phyloP scores from a whole-genome alignment of 1,140 invertebrate genomes.

The Lepidurus couesii region DNA sequence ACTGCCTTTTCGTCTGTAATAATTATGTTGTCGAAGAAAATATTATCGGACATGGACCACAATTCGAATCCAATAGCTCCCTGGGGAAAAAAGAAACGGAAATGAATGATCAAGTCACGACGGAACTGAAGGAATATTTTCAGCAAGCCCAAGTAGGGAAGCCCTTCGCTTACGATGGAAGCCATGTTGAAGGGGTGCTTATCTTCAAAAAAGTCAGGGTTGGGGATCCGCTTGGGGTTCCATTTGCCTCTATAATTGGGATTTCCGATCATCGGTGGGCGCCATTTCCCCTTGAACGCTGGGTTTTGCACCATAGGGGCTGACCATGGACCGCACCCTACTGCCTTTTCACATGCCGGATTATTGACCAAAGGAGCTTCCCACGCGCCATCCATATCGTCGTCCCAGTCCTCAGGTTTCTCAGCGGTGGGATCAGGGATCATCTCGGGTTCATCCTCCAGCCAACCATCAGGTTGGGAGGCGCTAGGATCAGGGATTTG shows the following conservation, averaged over 20 bases:
- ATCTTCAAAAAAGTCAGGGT: constrained; percentile 91
- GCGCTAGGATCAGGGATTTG: constrained; percentile 85
- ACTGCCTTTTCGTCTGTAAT: constrained; percentile 77
- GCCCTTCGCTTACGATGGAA: constrained; percentile 70
- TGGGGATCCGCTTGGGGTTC: constrained; percentile 76
- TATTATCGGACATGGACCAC: constrained; percentile 94
- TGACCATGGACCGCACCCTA: constrained; percentile 89
- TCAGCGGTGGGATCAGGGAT: constrained; percentile 80
- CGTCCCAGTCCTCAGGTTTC: constrained; percentile 94
- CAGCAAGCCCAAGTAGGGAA: neutral
- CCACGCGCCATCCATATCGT: constrained; percentile 98
- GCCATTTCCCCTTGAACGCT: constrained; percentile 84
- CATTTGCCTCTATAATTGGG: constrained; percentile 93
- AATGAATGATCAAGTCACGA: neutral
- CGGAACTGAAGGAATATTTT: neutral
- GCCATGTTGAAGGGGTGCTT: constrained; percentile 84
- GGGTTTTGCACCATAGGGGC: constrained; percentile 83
- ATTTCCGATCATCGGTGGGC: constrained; percentile 81
- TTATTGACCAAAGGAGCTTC: constrained; percentile 90
- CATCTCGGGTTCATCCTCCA: constrained; percentile 83
- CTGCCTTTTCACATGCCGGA: constrained; percentile 72
- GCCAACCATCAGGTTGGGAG: constrained; percentile 84
- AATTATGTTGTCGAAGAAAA: constrained; percentile 93
- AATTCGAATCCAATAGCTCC: constrained; percentile 89
- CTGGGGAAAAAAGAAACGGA: constrained; percentile 50